phyloP scores from a whole-genome alignment of 2,797 vertebrate genomes.

The Cynodonichthys magdalenae region DNA sequence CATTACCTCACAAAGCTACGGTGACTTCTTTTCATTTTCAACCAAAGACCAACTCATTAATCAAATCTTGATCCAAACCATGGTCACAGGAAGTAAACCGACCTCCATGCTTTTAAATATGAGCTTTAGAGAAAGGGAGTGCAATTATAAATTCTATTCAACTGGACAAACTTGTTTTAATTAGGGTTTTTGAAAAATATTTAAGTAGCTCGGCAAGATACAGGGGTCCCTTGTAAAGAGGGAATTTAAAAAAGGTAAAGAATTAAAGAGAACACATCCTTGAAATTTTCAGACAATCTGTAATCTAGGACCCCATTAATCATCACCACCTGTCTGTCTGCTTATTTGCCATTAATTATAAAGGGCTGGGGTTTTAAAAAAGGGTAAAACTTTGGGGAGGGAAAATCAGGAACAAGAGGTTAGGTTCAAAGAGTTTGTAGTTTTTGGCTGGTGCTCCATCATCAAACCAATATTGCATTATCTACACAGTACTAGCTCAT shows the following conservation, averaged over 20 bases:
- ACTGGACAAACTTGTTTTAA: slow-evolving; percentile 4
- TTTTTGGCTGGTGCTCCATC: slow-evolving; percentile 74
- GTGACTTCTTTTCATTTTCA: slow-evolving; percentile 18
- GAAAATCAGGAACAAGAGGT: slow-evolving; percentile 15
- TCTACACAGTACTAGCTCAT: slow-evolving; percentile 76
- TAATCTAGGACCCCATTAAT: slow-evolving; percentile 33
- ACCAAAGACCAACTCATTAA: slow-evolving; percentile 24
- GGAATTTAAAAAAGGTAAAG: slow-evolving; percentile 11
- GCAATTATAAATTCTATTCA: not conserved
- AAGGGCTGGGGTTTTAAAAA: slow-evolving; percentile 1
- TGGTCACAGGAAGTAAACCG: slow-evolving; percentile 27
- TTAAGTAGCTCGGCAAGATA: slow-evolving; percentile 39
- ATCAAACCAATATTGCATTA: slow-evolving; percentile 73
- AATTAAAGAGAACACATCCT: slow-evolving; percentile 9
- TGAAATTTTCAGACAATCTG: slow-evolving; percentile 12
- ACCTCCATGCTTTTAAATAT: slow-evolving; percentile 10
- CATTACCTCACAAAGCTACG: slow-evolving; percentile 15
- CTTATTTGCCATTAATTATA: slow-evolving; percentile 7
- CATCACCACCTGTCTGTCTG: slow-evolving; percentile 36
- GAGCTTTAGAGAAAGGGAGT: slow-evolving; percentile 4
- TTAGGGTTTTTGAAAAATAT: not conserved
- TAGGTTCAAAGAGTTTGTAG: slow-evolving; percentile 44
- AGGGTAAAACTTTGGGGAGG: slow-evolving; percentile 24
- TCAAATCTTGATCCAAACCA: slow-evolving; percentile 34
- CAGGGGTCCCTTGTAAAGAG: slow-evolving; percentile 2